phyloP scores from a whole-genome alignment of 2,113 vertebrate species.

The Stigmatopora nigra region DNA sequence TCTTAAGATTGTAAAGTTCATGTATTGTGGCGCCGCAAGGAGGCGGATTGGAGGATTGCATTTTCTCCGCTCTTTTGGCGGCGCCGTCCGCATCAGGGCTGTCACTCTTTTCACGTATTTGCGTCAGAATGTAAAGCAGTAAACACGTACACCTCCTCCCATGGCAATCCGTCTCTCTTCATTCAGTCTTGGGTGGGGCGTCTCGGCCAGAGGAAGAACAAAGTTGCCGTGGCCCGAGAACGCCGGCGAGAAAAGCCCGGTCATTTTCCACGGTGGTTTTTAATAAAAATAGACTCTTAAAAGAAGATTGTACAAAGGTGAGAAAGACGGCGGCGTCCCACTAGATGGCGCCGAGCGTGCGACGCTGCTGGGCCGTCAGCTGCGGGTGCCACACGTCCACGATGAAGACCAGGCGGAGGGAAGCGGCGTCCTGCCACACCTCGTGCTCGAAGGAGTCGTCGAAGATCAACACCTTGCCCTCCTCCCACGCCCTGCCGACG shows the following conservation, averaged over 20 bases:
- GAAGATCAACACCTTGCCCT: conserved; percentile 58
- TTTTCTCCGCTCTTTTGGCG: no score
- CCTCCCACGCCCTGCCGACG: conserved; percentile 50
- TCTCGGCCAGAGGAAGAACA: no score
- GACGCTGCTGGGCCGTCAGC: conserved; percentile 49
- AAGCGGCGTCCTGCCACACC: conserved; percentile 59
- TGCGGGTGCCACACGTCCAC: conserved; percentile 65
- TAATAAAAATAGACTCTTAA: conserved; percentile 49
- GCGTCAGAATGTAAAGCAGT: conserved; percentile 58
- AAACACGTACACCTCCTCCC: conserved; percentile 50
- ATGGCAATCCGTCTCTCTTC: background rate
- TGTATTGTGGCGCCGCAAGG: conserved; percentile 29
- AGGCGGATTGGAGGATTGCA: background rate
- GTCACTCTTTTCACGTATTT: conserved; percentile 43
- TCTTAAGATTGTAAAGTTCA: conserved; percentile 50
- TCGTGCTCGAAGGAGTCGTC: conserved; percentile 67
- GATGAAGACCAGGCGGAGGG: conserved; percentile 60
- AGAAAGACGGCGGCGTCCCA: background rate
- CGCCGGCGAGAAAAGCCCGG: no score
- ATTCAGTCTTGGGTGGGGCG: background rate
- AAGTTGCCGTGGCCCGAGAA: no score
- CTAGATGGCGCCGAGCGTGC: conserved; percentile 56
- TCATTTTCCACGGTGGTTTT: conserved; percentile 12
- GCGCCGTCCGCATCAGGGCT: conserved; percentile 26
- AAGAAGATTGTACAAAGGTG: conserved; percentile 42